Evolutionary conservation across 2,888 invertebrate species (phyloP), one percentile per base, ranked within the genome.

Genomic region (Campopleginae sp.): DNA sequence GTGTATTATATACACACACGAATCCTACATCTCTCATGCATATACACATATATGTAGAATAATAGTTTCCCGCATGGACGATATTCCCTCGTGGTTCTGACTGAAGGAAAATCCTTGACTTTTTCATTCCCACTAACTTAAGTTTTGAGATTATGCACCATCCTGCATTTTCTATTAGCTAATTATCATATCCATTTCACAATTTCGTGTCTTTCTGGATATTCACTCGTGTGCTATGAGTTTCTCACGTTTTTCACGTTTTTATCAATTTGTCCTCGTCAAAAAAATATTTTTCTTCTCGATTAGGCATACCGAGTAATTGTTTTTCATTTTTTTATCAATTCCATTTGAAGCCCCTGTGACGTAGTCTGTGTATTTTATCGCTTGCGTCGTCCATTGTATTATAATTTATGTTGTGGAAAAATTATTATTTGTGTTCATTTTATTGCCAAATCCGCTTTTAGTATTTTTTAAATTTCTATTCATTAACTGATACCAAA

Each of bases 21-120:
- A 63, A 33, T 68, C 54, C 42, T 65, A 75, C 70, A 75, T 81
- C 78, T 75, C 65, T 38, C 33, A 33, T 38, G 71, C 19, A 63
- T 79, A 7, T 38, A 33, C 51, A 63, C n/a, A 27, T 46, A 63
- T 31, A 48, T 71, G 54, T 70, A 75, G 85, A 71, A 51, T 58
- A 14, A 27, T 27, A 27, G 63, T 51, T 19, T n/a, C 42, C 78
- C 78, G 51, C 70, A 48, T 70, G 75, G 74, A 71, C 63, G 65
- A 48, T 77, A 48, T 65, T 68, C 66, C 74, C 58, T 54, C 42
- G 74, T 75, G 75, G 85, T 70, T 54, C 70, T 82, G 61, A 42
- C 72, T 82, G 63, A 82, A 78, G 75, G 65, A 70, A 79, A 78
- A 85, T 78, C 54, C 75, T 82, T 71, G 70, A 72, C 63, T 82